phyloP scores from a whole-genome alignment of 2,113 vertebrate species.

The Mustela nigripes region DNA sequence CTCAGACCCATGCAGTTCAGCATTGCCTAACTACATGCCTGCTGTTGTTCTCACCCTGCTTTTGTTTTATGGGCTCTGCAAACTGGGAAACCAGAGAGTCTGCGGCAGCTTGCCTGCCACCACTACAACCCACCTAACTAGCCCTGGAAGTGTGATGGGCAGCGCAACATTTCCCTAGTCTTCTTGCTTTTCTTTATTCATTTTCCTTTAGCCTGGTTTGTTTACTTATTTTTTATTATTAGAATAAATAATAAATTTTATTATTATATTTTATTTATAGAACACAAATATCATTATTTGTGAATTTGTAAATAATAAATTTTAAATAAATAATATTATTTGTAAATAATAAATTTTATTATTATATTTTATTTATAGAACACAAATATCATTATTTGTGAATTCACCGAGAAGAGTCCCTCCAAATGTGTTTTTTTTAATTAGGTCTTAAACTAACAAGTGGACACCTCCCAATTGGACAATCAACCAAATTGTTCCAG shows the following conservation, averaged over 20 bases:
- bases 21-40: too few relatives aligned
- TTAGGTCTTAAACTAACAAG: not conserved
- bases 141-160: not conserved
- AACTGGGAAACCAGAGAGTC: not conserved
- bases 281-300: too few relatives aligned
- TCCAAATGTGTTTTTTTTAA: not conserved
- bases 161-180: not conserved
- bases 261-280: too few relatives aligned
- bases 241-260: too few relatives aligned
- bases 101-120: not conserved
- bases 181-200: not conserved
- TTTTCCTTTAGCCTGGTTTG: not conserved
- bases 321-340: too few relatives aligned
- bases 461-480: not conserved
- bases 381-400: too few relatives aligned
- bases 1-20: not conserved
- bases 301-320: too few relatives aligned
- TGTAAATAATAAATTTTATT: too few relatives aligned
- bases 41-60: not conserved
- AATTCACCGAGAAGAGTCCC: not conserved
- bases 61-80: too few relatives aligned
- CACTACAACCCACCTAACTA: rapidly evolving
- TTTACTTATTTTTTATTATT: not conserved
- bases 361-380: too few relatives aligned
- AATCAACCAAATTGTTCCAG: too few relatives aligned